A percentile compares a stretch with the other conserved stretches of the same genome.
phyloP scores from a whole-genome alignment of 2,113 vertebrate genomes.

The Labeo catla region DNA sequence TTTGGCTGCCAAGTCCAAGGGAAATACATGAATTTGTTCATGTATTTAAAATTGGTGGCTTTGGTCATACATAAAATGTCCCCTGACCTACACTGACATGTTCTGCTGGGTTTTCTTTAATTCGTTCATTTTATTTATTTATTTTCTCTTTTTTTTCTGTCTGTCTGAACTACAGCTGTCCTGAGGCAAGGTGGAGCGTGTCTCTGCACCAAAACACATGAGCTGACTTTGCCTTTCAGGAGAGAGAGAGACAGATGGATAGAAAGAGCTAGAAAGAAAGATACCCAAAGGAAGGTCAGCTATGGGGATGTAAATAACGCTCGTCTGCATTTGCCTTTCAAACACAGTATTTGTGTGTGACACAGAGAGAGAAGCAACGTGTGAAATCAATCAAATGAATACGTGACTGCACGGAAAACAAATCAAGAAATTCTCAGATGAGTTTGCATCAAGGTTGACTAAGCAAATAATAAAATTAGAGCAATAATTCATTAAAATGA shows the following conservation, averaged over 20 bases:
- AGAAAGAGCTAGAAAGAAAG: neutral
- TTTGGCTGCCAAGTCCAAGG: neutral
- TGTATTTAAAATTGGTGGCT: neutral
- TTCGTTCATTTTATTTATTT: neutral
- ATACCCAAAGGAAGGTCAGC: constrained; percentile 21
- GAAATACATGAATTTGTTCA: neutral
- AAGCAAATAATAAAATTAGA: neutral
- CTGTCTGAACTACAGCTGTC: constrained; percentile 18
- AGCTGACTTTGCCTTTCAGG: constrained; percentile 25
- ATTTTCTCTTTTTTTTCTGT: neutral
- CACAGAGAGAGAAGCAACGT: neutral
- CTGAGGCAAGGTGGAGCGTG: constrained; percentile 30
- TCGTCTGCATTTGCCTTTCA: constrained; percentile 3
- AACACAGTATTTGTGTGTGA: constrained; percentile 12
- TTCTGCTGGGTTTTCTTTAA: neutral
- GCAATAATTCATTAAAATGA: neutral
- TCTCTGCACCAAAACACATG: constrained; percentile 18
- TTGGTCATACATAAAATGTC: neutral
- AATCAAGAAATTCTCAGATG: neutral
- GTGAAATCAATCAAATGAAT: neutral
- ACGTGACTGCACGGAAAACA: neutral
- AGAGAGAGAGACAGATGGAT: constrained; percentile 5
- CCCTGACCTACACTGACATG: constrained; percentile 3
- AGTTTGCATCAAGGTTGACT: neutral
- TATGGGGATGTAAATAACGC: neutral